These are phyloP conservation scores for Trematomus bernacchii DNA, from an alignment of 2,797 vertebrate species.

Conservation along the genomic window DNA sequence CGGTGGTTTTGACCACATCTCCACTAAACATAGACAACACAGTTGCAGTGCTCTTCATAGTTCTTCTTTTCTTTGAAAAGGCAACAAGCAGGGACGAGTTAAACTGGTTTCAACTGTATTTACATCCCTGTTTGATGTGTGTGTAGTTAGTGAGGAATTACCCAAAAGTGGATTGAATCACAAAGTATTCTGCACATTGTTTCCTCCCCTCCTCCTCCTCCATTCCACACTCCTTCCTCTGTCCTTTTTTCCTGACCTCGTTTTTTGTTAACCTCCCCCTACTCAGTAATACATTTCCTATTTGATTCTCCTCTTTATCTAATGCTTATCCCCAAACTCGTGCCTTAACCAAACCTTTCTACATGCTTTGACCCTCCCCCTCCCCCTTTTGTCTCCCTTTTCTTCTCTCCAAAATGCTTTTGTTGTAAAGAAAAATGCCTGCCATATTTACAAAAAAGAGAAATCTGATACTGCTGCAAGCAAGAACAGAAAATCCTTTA, in stretches of 20 bases:
- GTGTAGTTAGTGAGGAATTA: constrained; percentile 67
- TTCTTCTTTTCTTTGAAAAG: constrained; percentile 30
- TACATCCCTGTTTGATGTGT: constrained; percentile 53
- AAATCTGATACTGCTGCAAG: constrained; percentile 61
- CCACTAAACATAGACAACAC: constrained; percentile 57
- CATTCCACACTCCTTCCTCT: constrained; percentile 42
- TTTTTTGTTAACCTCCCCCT: constrained; percentile 34
- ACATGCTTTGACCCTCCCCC: constrained; percentile 12
- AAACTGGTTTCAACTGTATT: constrained; percentile 46
- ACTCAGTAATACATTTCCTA: constrained; percentile 40
- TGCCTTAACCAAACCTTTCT: constrained; percentile 8
- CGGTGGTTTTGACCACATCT: constrained; percentile 56
- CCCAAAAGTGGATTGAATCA: constrained; percentile 68
- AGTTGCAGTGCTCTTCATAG: constrained; percentile 24
- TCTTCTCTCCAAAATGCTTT: constrained; percentile 39
- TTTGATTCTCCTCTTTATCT: constrained; percentile 39
- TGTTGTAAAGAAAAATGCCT: constrained; percentile 47
- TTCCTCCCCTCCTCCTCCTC: constrained; percentile 21
- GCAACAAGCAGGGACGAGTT: constrained; percentile 29
- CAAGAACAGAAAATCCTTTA: constrained; percentile 38
- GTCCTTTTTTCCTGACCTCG: constrained; percentile 57
- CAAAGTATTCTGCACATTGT: constrained; percentile 33
- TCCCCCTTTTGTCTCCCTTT: constrained; percentile 32
- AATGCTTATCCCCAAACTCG: constrained; percentile 6
- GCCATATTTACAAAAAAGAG: constrained; percentile 70